Base-by-base conservation (phyloP, 2,888 invertebrate species). In the Tetheella fluctuosa region DNA sequence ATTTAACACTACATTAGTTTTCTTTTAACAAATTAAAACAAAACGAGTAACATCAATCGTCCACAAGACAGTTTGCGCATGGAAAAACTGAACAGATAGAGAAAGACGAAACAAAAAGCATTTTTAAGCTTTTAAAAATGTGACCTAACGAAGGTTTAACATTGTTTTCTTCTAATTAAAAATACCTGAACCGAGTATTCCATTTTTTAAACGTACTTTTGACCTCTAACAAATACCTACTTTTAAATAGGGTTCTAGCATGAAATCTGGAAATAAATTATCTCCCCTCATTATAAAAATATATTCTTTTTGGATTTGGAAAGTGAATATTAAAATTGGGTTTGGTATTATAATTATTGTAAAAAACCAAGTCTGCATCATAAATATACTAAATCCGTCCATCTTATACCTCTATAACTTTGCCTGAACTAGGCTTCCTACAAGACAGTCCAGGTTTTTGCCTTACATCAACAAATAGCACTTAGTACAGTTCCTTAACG, bases 1-100 rank as follows among this genome's bases (percentile, higher is more conserved):
- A 8, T 48, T n/a, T 20, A 10, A 48, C 48, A 48, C 20, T 1
- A 48, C 48, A 48, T 48, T 48, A 48, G 17, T 48, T 48, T 48
- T 48, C 48, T 48, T 48, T 48, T 20, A 48, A 48, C 48, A 48
- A 48, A 48, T 48, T 48, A 48, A 48, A 48, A 48, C 48, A 20
- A 48, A 48, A 48, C 48, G 48, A 48, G 48, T 10, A 20, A 20
- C 48, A 48, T 48, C 17, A 48, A 48, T 48, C 48, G 20, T 20
- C 20, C 20, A n/a, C 48, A 7, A 48, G 42, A 42, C 42, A 10
- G 17, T 42, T 48, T n/a, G 25, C n/a, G 20, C 48, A 20, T 48
- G 48, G 48, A 48, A 20, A 48, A 48, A 48, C 48, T 48, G 48
- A 20, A 42, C 42, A 42, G 17, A 42, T 15, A 6, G 42, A 42